Evolutionary conservation across 2,113 vertebrate species (phyloP), one percentile per base, ranked within the genome.

Genomic region (Peromyscus polionotus): DNA sequence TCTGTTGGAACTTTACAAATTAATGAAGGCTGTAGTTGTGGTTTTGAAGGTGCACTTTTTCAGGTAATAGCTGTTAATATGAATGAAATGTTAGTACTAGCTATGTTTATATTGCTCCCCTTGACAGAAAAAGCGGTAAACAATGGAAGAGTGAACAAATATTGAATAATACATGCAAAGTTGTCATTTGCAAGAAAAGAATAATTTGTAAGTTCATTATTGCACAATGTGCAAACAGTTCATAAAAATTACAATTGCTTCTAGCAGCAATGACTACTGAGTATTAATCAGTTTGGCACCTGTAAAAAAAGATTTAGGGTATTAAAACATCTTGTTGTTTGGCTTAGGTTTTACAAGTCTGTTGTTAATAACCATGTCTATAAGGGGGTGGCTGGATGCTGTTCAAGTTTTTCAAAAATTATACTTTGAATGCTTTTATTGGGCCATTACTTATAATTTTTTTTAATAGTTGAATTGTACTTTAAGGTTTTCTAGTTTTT

Each of bases 201-300:
- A 80, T 91, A 88, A 97, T 96, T 97, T 96, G 3, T 98, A 84
- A 97, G 96, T 80, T 73, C 22, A n/a, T 96, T 97, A 92, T 36
- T 88, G n/a, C 91, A 42, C 6, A 93, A 72, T 61, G 28, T 68
- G n/a, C 72, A 96, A 57, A 48, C 19, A 79, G 70, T 97, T 97
- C 48, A 48, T 97, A 95, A 95, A 97, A 97, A 59, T 84, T 97
- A 67, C 0, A 88, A 70, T 90, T 80, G 86, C 26, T 8, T 54
- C 5, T 84, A 88, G 51, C 7, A 12, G 24, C 61, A 95, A n/a
- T 75, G 57, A 33, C 42, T 96, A 96, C 19, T 93, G 17, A 90
- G n/a, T 87, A 36, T 89, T 97, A 33, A 28, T 96, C 57, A 94
- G 54, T 26, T 92, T 97, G 77, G 88, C 20, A 90, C 7, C 3